A percentile compares a stretch with the other conserved stretches of the same genome.
These are phyloP conservation scores for Prenolepis imparis DNA, from an alignment of 2,888 invertebrate genomes.

Conservation along the genomic window DNA sequence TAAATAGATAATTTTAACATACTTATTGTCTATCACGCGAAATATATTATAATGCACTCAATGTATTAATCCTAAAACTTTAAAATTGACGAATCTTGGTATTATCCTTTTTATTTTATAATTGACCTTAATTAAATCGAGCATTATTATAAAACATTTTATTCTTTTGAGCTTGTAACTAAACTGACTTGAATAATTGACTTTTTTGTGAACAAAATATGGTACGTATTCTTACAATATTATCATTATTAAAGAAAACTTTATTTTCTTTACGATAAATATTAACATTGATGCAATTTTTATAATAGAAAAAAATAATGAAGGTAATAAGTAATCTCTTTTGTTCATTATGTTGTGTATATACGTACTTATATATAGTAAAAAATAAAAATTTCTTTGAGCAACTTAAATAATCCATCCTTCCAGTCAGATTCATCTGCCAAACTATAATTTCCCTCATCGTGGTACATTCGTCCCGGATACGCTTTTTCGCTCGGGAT, in stretches of 20 bases:
- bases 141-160: neutral
- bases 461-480: neutral
- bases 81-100: neutral
- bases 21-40: neutral
- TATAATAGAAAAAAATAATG: neutral
- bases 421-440: neutral
- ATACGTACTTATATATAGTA: neutral
- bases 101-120: neutral
- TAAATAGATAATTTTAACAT: neutral
- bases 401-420: neutral
- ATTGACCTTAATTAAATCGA: neutral
- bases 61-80: neutral
- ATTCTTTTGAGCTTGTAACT: neutral
- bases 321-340: neutral
- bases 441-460: neutral
- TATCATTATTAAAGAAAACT: neutral
- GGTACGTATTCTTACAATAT: neutral
- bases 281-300: slow-evolving; percentile 4
- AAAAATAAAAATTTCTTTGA: neutral
- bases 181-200: neutral
- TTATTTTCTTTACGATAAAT: neutral
- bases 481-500: neutral
- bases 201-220: neutral
- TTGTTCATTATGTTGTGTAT: neutral
- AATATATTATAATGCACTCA: neutral